These are phyloP conservation scores for Nephrocerus scutellatus DNA, from an alignment of 2,888 invertebrate species.

Conservation along the genomic window DNA sequence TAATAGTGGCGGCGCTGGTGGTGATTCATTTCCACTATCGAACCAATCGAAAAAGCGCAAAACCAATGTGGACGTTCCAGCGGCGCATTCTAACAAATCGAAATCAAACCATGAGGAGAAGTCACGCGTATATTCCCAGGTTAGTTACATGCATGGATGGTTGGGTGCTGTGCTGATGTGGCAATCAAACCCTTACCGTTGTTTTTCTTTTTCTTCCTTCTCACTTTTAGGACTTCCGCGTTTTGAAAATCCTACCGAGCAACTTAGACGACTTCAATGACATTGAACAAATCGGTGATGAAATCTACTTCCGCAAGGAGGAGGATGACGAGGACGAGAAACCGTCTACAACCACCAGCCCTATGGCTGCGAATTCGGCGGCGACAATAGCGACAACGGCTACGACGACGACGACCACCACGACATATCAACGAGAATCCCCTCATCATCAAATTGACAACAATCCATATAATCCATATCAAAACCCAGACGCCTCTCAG, in stretches of 20 bases:
- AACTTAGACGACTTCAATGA: conserved; percentile 27
- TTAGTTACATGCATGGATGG: conserved; percentile 16
- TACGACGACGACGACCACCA: not conserved
- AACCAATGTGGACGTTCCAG: too few species aligned
- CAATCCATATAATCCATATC: too few species aligned
- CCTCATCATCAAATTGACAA: conserved; percentile 1
- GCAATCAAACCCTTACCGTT: not conserved
- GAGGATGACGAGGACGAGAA: conserved; percentile 13
- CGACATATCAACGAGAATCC: too few species aligned
- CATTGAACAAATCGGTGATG: conserved; percentile 28
- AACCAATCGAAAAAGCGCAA: too few species aligned
- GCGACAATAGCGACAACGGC: too few species aligned
- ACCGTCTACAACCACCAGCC: conserved; percentile 3
- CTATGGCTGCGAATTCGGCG: not conserved
- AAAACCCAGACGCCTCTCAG: too few species aligned
- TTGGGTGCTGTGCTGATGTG: too few species aligned
- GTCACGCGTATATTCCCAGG: conserved; percentile 32
- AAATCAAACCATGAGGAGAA: too few species aligned
- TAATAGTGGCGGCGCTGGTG: too few species aligned
- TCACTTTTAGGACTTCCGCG: conserved; percentile 30
- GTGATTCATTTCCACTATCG: too few species aligned
- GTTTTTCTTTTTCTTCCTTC: conserved; percentile 4
- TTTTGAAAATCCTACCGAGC: conserved; percentile 30
- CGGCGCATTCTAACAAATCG: too few species aligned
- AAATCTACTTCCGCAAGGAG: conserved; percentile 29